Evolutionary conservation across 1,140 invertebrate genomes (phyloP), one percentile per base, ranked within the genome.

Genomic region (Cydia amplana): DNA sequence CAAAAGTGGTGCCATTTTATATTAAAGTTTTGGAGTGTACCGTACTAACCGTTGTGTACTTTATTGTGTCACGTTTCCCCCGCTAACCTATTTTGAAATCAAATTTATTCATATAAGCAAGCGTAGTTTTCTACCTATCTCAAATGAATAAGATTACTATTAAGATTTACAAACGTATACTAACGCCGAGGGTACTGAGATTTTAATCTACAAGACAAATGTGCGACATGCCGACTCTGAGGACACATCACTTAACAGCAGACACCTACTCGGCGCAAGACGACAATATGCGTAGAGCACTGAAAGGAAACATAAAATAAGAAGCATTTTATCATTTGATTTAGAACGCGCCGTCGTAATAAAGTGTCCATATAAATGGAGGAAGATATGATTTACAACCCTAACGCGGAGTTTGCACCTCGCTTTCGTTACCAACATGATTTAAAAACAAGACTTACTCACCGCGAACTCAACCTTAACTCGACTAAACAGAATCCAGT

Each of bases 271-370:
- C 36, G 60, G 77, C 74, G 78, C 75, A 80, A 82, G 80, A 82
- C 80, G 82, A 84, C 85, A 87, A 87, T 90, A 85, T 83, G 79
- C 83, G 83, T 84, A 76, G 79, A 83, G 83, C 82, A 83, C 77
- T 78, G 80, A 83, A 84, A 88, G 87, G 83, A 86, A 86, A 88
- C 83, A 90, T 89, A 89, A 91, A 91, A 90, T 91, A 90, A 90
- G 82, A 83, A 89, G 83, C 84, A 86, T 90, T 90, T 91, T 92
- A 90, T 92, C 87, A 92, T 91, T 91, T 90, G 89, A 91, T 91
- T 91, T 90, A 91, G 87, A 90, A 87, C 85, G 81, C 82, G 84
- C 84, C 85, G 83, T 84, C 83, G 89, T 87, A 90, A 90, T 91
- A 91, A 92, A 92, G 85, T 91, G 87, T 90, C 88, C 85, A 88